Evolutionary conservation across 2,113 vertebrate species (phyloP).

Genomic region (Octodon degus): DNA sequence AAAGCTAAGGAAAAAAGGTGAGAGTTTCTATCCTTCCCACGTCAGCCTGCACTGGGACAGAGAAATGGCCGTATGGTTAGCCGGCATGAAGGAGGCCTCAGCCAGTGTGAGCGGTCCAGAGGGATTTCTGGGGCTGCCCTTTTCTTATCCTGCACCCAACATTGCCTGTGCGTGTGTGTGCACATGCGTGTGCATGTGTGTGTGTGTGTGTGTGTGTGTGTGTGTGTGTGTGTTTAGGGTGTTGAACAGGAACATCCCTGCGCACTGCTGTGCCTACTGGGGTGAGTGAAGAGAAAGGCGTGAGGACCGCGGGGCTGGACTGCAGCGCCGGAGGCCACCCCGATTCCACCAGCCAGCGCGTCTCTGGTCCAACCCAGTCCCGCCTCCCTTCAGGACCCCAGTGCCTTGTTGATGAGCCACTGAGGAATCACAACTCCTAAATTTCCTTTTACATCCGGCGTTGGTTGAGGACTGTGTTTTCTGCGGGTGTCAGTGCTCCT

Average conservation of each 20-base stretch:
- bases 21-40: neutral
- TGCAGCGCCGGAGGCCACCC: no score
- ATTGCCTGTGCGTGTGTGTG: no score
- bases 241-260: no score
- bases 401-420: no score
- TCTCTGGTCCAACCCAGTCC: no score
- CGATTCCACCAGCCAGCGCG: no score
- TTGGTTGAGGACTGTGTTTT: neutral
- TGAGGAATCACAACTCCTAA: neutral
- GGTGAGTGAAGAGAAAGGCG: no score
- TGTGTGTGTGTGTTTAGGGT: no score
- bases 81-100: neutral
- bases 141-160: fast-evolving
- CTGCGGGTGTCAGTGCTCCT: neutral
- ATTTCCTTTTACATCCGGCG: neutral
- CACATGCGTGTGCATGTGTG: neutral
- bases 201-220: neutral
- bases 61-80: neutral
- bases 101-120: neutral
- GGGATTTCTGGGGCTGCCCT: neutral
- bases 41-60: neutral
- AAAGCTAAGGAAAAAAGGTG: neutral
- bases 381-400: no score
- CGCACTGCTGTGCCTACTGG: no score
- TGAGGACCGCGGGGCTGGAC: no score